Percentiles rank a stretch among this genome's conserved stretches.
Evolutionary conservation across 92 coral and sea anemone species (phyloP).

Genomic region (Epizoanthus scotinus): DNA sequence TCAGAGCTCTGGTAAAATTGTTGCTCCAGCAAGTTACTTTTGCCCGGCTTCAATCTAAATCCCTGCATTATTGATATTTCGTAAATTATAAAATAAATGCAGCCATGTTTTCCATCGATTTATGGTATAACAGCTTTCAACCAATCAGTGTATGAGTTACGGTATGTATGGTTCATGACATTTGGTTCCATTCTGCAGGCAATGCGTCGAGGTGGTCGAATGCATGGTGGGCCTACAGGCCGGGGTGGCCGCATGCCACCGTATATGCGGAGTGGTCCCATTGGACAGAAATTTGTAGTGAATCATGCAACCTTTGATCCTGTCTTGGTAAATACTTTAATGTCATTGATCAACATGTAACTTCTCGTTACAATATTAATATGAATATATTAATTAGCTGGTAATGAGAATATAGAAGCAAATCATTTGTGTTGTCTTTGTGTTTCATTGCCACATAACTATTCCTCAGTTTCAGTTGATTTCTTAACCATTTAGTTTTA

Average conservation of each 20-base stretch:
- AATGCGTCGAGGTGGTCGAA: constrained; percentile 74
- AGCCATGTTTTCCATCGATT: too few relatives aligned
- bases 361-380: background rate
- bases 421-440: background rate
- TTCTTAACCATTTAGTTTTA: too few relatives aligned
- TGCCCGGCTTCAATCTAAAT: too few relatives aligned
- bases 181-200: background rate
- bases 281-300: constrained; percentile 92
- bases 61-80: too few relatives aligned
- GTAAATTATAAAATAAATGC: too few relatives aligned
- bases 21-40: too few relatives aligned
- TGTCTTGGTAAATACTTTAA: constrained; percentile 58
- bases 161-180: too few relatives aligned
- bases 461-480: background rate
- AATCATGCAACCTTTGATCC: constrained; percentile 95
- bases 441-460: too few relatives aligned
- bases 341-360: background rate
- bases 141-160: too few relatives aligned
- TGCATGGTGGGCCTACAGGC: constrained; percentile 82
- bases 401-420: background rate
- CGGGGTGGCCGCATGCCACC: constrained; percentile 88
- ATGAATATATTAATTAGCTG: background rate
- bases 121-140: too few relatives aligned
- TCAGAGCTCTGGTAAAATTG: too few relatives aligned
- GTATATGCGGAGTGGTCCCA: constrained; percentile 73